A percentile compares a stretch with the other conserved stretches of the same genome.
Conservation (phyloP, 1,140 invertebrate genomes). For the Drosophila dunni region DNA sequence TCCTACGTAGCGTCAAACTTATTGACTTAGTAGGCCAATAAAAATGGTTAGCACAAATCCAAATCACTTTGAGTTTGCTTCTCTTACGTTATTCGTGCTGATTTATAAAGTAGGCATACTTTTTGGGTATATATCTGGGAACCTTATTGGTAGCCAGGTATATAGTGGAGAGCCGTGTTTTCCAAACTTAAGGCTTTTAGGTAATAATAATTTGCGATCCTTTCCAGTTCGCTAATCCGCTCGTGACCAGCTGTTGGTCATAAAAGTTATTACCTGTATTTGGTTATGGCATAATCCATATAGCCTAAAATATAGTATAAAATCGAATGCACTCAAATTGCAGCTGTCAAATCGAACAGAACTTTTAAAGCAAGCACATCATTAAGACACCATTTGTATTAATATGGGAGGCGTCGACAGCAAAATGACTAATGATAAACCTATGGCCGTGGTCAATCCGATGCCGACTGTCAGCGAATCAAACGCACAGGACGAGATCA, state of each 20-base stretch:
- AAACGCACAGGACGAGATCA: conserved; percentile 1
- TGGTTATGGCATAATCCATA: conserved; percentile 3
- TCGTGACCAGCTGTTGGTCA: conserved; percentile 12
- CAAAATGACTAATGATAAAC: conserved; percentile 37
- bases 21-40: background rate
- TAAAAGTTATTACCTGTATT: background rate
- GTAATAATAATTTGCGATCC: background rate
- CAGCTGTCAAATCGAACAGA: conserved; percentile 61
- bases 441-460: conserved; percentile 16
- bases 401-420: conserved; percentile 64
- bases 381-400: background rate
- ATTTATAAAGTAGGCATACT: background rate
- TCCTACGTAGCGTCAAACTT: background rate
- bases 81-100: background rate
- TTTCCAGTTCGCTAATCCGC: background rate
- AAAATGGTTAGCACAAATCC: background rate
- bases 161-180: background rate
- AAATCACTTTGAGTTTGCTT: background rate
- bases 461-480: background rate
- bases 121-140: background rate
- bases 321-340: conserved; percentile 11
- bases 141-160: conserved; percentile 1
- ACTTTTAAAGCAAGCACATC: conserved; percentile 19
- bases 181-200: background rate
- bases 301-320: conserved; percentile 45